Percentiles rank a stretch among this genome's conserved stretches.
Conservation (phyloP, 23 tunicate genomes). For the Trididemnum clinides region DNA sequence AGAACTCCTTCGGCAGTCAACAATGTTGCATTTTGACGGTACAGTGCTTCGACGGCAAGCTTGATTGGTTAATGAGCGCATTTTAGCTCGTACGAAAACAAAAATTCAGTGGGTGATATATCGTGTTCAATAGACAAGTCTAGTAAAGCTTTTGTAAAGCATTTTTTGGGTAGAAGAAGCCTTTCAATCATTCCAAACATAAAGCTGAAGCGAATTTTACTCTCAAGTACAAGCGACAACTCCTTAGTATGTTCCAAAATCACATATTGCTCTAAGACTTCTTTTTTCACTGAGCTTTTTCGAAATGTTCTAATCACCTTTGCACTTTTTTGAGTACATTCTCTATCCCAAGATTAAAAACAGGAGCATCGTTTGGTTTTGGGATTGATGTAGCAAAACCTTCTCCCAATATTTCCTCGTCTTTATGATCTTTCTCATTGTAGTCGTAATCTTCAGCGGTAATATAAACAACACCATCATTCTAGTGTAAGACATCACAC, state of each 20-base stretch:
- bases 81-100: too few relatives aligned
- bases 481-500: neutral
- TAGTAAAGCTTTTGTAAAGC: constrained; percentile 6
- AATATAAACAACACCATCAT: neutral
- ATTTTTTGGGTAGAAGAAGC: neutral
- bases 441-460: neutral
- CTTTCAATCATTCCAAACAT: constrained; percentile 4
- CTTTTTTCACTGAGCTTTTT: neutral
- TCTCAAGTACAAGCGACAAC: too few relatives aligned
- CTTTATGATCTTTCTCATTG: neutral
- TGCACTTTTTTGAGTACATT: neutral
- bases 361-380: neutral
- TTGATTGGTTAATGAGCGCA: too few relatives aligned
- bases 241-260: neutral
- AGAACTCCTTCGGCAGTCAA: neutral
- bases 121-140: neutral
- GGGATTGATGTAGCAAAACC: neutral
- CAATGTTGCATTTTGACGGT: neutral
- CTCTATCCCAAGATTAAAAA: neutral
- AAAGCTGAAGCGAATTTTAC: neutral
- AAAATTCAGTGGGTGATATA: constrained; percentile 2
- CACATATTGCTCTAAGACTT: neutral
- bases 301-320: neutral
- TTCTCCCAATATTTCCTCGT: neutral
- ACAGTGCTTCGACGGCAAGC: neutral